Base-by-base conservation (phyloP, 2,113 vertebrate species). In the Chloropsis cyanopogon region DNA sequence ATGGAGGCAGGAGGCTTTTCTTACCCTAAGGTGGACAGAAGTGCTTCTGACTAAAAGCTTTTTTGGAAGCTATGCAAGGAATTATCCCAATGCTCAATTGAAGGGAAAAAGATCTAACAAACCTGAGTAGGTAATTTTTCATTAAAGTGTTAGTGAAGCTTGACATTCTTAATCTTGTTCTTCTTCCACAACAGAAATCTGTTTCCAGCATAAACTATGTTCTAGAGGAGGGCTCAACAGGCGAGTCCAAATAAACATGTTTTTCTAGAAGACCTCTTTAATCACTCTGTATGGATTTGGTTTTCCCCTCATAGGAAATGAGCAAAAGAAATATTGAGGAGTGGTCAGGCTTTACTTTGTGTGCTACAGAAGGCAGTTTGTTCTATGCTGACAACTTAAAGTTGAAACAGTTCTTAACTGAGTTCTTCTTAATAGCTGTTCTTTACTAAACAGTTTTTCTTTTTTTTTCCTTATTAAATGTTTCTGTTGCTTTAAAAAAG, bases 21-120 rank as follows among this genome's bases (percentile, higher is more conserved):
- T 76, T 92, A 84, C 71, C 92, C 75, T 78, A 52, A 77, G 88
- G 88, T 71, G 1, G 66, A 61, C 53, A 82, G 73, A 89, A 93
- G 61, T 59, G 79, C 72, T 91, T 53, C 88, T 96, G 84, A 93
- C 92, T 69, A 68, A 95, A 93, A 96, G 84, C 31, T 60, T 92
- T 92, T 96, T 90, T 77, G 78, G 61, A 90, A 93, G 28, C 66
- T 57, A 14, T 65, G 91, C 91, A 66, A 73, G 83, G 84, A 90
- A 88, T 94, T 95, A 90, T 71, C 82, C 69, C 64, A 94, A 77
- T 59, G 56, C 72, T 92, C 87, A 96, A 11, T 86, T 80, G 75
- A 90, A 93, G 50, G 82, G 91, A 82, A 94, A 96, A 93, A 85
- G 72, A 95, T 95, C 81, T 96, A 95, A 91, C 77, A 93, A 94